Base-by-base conservation (phyloP, 2,797 vertebrate species). In the Epinephelus awoara region DNA sequence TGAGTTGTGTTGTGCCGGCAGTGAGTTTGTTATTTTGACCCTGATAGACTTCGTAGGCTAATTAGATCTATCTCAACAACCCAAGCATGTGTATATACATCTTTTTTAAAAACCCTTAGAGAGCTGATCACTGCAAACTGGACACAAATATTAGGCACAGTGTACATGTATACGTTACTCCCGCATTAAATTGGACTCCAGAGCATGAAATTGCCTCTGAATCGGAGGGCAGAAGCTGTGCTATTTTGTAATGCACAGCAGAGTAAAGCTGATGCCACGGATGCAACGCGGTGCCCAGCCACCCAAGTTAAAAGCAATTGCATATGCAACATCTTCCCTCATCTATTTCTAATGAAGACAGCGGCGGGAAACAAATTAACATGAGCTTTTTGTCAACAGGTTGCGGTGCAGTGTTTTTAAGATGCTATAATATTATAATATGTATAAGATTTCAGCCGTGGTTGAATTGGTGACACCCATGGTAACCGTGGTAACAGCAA, bases 131-230 rank as follows among this genome's bases (percentile, higher is more conserved):
- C 68, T 44, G 55, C 67, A 77, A 67, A 81, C 34, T 57, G 40
- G 56, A 69, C 46, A 68, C 17, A 75, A 64, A 81, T 67, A 82
- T 56, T 64, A 72, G 61, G 54, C 50, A 42, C 52, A 68, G 63
- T 51, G 50, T 46, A 71, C 71, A 80, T 86, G 64, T 61, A 59
- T 23, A 80, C 1, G 40, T 71, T 76, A 78, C 57, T 40, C 46
- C 46, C 50, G 66, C 72, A 75, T 80, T 27, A 90, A 88, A 85
- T 66, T 68, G 72, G 67, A 87, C 85, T 67, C 51, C 54, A 77
- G 55, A 85, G 79, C 84, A 82, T 92, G 75, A 91, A 90, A 89
- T 86, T 75, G 83, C 79, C 17, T 90, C 25, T 69, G 21, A 80
- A 85, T 68, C 58, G 50, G 79, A 78, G 69, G 77, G 79, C 57